Percentiles rank a stretch among this genome's conserved stretches.
phyloP scores from a whole-genome alignment of 2,797 vertebrate genomes.

The Threskiornis aethiopicus region DNA sequence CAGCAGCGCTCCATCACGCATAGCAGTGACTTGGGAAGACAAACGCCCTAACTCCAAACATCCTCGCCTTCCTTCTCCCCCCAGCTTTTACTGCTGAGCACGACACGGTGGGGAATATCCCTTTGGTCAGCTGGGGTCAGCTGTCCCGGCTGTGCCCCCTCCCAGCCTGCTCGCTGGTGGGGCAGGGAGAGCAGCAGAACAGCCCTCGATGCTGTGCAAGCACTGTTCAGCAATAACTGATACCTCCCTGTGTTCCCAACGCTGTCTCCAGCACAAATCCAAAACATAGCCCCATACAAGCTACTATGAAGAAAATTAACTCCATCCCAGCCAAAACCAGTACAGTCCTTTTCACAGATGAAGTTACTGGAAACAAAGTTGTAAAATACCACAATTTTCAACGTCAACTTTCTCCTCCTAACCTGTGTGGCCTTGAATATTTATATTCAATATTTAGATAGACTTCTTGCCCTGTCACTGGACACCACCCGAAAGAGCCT shows the following conservation, averaged over 20 bases:
- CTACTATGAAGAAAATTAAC: background rate
- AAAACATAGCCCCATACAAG: background rate
- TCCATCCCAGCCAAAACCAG: background rate
- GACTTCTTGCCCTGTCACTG: background rate
- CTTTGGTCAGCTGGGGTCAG: too few species aligned
- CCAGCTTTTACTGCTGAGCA: background rate
- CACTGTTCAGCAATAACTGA: background rate
- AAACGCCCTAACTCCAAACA: rapidly evolving
- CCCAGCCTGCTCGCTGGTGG: background rate
- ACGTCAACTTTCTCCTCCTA: background rate
- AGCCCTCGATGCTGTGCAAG: too few species aligned
- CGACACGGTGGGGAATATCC: background rate
- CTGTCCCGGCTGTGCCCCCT: background rate
- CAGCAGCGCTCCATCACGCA: background rate
- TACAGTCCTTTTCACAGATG: background rate
- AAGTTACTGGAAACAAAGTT: background rate
- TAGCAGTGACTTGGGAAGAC: background rate
- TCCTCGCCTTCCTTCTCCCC: background rate
- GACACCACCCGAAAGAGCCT: background rate
- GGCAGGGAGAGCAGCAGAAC: too few species aligned
- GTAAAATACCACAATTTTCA: background rate
- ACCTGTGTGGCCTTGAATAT: background rate
- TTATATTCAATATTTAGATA: background rate
- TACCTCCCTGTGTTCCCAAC: too few species aligned
- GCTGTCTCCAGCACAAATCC: background rate